Percentiles rank a stretch among this genome's conserved stretches.
Evolutionary conservation across 1,140 invertebrate genomes (phyloP).

Genomic region (Liolophura sinensis): DNA sequence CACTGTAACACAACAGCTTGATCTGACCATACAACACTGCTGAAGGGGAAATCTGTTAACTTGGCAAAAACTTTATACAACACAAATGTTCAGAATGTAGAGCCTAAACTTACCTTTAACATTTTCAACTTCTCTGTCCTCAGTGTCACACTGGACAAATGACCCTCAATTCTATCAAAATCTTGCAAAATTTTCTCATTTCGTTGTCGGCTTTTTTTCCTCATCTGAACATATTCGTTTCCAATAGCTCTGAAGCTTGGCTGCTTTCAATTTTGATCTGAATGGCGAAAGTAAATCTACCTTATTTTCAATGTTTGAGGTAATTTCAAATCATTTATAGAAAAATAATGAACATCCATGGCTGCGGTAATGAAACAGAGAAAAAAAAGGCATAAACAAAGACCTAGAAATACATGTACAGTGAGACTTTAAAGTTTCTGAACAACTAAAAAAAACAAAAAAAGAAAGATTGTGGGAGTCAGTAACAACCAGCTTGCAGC

Average conservation of each 20-base stretch:
- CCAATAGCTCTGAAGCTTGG: constrained; percentile 50
- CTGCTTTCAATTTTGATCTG: constrained; percentile 45
- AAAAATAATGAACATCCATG: neutral
- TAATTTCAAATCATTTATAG: neutral
- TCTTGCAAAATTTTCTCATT: constrained; percentile 48
- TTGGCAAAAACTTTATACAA: too few species aligned
- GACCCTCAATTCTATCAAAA: constrained; percentile 47
- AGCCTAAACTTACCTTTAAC: constrained; percentile 39
- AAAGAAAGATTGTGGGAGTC: too few species aligned
- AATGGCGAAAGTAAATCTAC: constrained; percentile 10
- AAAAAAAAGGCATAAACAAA: too few species aligned
- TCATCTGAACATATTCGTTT: constrained; percentile 54
- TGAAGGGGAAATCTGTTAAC: too few species aligned
- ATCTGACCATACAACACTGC: too few species aligned
- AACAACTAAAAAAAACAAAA: too few species aligned
- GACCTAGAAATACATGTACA: too few species aligned
- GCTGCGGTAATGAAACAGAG: too few species aligned
- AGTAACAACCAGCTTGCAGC: neutral
- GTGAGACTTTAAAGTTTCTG: too few species aligned
- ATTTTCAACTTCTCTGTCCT: constrained; percentile 43
- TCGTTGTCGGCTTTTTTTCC: constrained; percentile 41
- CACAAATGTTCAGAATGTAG: too few species aligned
- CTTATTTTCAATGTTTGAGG: neutral
- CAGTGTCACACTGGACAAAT: constrained; percentile 34
- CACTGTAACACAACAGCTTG: too few species aligned